A percentile compares a stretch with the other conserved stretches of the same genome.
These are phyloP conservation scores for Pardalotus punctatus DNA, from an alignment of 2,113 vertebrate genomes.

Conservation along the genomic window DNA sequence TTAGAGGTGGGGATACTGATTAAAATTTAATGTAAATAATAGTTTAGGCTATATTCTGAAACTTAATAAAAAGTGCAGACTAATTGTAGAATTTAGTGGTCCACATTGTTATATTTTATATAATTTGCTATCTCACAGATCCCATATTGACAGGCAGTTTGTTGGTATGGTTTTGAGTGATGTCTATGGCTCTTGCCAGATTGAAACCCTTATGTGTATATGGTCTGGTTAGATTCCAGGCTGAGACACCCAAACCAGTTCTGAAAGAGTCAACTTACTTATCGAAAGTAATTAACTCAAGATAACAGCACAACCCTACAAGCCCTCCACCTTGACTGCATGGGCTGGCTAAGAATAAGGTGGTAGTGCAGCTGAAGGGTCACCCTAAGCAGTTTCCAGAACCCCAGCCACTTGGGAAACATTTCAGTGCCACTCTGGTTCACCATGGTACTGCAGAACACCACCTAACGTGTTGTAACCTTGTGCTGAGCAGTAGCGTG, in stretches of 20 bases:
- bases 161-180: not conserved
- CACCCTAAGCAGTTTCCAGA: not conserved
- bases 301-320: not conserved
- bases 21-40: not conserved
- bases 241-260: not conserved
- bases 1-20: not conserved
- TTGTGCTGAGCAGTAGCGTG: not conserved
- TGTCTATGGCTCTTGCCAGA: not conserved
- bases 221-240: not conserved
- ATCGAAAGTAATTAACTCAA: not conserved
- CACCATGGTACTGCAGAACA: not conserved
- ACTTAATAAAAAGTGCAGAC: not conserved
- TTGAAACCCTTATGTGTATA: not conserved
- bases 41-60: not conserved
- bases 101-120: not conserved
- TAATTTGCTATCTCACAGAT: not conserved
- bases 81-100: not conserved
- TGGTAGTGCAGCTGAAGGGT: not conserved
- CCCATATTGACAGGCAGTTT: not conserved
- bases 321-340: not conserved
- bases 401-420: not conserved
- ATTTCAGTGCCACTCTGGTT: not conserved
- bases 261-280: not conserved
- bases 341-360: not conserved
- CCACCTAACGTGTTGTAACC: accelerated